These are phyloP conservation scores for Microctenopoma steveboyesi DNA, from an alignment of 2,797 vertebrate genomes.

Conservation along the genomic window DNA sequence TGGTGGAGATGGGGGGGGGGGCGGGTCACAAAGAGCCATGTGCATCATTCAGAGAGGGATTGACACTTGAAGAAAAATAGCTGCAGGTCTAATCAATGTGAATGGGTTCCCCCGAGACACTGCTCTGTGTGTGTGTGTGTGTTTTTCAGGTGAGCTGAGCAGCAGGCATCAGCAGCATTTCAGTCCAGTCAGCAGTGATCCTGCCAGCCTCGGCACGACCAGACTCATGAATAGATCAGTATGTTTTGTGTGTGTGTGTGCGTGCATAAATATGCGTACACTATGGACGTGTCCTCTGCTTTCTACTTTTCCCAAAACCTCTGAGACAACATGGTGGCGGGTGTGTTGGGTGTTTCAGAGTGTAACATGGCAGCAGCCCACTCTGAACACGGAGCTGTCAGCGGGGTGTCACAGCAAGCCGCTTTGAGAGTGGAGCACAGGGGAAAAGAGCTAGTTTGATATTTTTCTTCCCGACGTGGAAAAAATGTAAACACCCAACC, in stretches of 20 bases:
- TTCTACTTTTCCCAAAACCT: conserved; percentile 16
- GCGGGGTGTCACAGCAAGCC: conserved; percentile 5
- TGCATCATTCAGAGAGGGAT: conserved; percentile 69
- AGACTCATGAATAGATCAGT: conserved; percentile 79
- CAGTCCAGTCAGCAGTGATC: conserved; percentile 77
- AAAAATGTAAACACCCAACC: conserved; percentile 19
- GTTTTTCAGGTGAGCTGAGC: conserved; percentile 65
- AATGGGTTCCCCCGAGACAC: conserved; percentile 61
- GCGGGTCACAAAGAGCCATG: conserved; percentile 10
- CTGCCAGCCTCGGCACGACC: conserved; percentile 67
- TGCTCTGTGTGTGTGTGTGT: conserved; percentile 39
- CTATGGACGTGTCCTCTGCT: conserved; percentile 5
- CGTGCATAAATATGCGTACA: conserved; percentile 22
- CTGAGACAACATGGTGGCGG: neutral
- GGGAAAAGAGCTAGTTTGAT: conserved; percentile 23
- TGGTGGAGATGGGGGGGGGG: neutral
- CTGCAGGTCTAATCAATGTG: conserved; percentile 76
- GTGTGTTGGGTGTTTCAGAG: neutral
- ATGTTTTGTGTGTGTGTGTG: conserved; percentile 27
- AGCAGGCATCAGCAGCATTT: conserved; percentile 81
- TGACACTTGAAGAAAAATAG: conserved; percentile 80
- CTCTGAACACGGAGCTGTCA: conserved; percentile 14
- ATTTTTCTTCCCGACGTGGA: conserved; percentile 11
- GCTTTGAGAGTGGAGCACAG: conserved; percentile 30
- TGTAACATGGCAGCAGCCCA: conserved; percentile 12